A percentile compares a stretch with the other conserved stretches of the same genome.
Conservation (phyloP, 2,113 vertebrate genomes). For the Apaloderma vittatum region DNA sequence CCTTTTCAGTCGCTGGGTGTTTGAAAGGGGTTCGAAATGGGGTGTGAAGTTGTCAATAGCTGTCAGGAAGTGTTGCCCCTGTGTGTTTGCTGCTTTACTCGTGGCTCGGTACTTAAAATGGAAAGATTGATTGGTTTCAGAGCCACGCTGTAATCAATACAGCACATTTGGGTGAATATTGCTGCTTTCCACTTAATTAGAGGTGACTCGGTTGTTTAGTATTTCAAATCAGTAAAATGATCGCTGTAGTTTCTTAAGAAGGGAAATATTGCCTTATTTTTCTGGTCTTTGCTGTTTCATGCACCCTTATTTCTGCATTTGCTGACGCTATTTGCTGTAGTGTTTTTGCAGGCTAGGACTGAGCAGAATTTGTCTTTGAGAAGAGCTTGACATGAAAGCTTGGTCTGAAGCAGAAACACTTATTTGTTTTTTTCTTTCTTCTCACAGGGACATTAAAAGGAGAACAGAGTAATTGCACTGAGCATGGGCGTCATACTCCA, state of each 20-base stretch:
- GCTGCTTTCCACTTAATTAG: constrained; percentile 53
- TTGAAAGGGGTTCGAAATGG: background rate
- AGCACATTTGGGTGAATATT: background rate
- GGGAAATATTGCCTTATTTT: constrained; percentile 11
- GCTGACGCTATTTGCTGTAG: background rate
- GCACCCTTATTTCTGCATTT: background rate
- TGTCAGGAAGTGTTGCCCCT: background rate
- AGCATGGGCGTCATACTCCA: background rate
- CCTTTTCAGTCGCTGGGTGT: background rate
- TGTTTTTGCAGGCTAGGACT: background rate
- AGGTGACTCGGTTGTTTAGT: background rate
- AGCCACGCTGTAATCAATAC: background rate
- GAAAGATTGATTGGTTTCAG: constrained; percentile 11
- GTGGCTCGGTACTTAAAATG: background rate
- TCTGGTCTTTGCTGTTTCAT: background rate
- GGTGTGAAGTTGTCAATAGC: background rate
- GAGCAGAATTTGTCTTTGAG: background rate
- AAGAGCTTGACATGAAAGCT: background rate
- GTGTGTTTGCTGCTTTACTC: background rate
- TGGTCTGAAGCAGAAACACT: background rate
- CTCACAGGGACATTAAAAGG: background rate
- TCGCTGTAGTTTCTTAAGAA: constrained; percentile 2
- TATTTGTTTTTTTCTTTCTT: background rate
- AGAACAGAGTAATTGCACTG: background rate
- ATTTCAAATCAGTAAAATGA: constrained; percentile 36